Conservation (phyloP, 2,113 vertebrate genomes). For the Eudyptes chrysolophus region DNA sequence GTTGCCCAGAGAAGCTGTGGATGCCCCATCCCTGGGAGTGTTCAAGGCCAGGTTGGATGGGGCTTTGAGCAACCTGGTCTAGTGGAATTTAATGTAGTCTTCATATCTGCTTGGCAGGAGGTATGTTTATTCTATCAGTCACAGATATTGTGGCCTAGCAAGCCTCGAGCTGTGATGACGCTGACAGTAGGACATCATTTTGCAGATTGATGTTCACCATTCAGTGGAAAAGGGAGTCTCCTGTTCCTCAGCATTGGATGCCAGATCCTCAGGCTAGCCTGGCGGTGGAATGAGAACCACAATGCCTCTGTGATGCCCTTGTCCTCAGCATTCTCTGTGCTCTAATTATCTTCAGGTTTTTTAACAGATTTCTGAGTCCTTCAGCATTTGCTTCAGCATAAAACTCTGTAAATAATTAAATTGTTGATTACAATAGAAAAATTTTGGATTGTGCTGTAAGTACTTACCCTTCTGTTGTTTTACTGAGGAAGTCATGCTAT, state of each 20-base stretch:
- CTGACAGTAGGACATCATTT: not conserved
- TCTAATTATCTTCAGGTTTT: not conserved
- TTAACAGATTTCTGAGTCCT: not conserved
- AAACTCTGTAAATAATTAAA: conserved; percentile 47
- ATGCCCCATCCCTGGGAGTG: not conserved
- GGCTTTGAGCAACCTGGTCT: not conserved
- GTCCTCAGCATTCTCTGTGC: not conserved
- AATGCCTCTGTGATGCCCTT: not conserved
- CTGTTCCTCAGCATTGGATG: not conserved
- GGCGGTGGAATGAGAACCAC: not conserved
- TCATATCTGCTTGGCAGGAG: not conserved
- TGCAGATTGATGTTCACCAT: not conserved
- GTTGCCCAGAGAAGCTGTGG: not conserved
- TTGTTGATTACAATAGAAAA: conserved; percentile 12
- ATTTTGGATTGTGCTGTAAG: not conserved
- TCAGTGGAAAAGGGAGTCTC: not conserved
- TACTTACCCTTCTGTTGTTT: conserved; percentile 40
- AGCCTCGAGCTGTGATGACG: not conserved
- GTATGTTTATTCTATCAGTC: not conserved
- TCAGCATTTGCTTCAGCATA: not conserved
- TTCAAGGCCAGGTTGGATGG: not conserved
- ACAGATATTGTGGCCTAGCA: not conserved
- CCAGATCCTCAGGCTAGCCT: not conserved
- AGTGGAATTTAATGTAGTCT: not conserved
- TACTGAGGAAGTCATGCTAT: conserved; percentile 11